Conservation (phyloP, 1,140 invertebrate species). For the Lepidurus packardi region DNA sequence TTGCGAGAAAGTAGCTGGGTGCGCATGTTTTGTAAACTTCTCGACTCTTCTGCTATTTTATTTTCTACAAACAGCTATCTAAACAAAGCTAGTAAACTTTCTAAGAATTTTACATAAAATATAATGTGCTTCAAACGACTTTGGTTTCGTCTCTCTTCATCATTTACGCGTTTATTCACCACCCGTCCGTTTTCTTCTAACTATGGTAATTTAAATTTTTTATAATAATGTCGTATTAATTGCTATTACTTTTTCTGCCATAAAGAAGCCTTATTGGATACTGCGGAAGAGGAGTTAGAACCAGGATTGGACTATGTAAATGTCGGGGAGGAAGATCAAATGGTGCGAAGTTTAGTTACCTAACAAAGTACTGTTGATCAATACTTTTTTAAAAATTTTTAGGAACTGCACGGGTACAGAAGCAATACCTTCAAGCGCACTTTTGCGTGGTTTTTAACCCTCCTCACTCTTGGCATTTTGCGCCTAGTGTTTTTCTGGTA, state of each 20-base stretch:
- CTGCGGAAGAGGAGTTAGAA: background rate
- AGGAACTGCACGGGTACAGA: background rate
- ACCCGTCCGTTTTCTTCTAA: background rate
- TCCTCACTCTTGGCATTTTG: background rate
- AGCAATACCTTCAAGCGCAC: background rate
- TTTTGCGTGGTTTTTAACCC: background rate
- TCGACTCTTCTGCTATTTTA: too few relatives aligned
- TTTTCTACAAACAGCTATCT: too few relatives aligned
- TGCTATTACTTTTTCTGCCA: too few relatives aligned
- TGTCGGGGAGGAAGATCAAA: constrained; percentile 30
- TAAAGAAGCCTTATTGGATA: background rate
- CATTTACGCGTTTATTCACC: background rate
- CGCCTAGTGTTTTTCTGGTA: background rate
- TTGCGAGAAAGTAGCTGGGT: too few relatives aligned
- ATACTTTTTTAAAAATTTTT: background rate
- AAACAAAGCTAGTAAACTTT: too few relatives aligned
- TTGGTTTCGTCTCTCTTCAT: background rate
- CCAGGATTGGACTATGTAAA: constrained; percentile 26
- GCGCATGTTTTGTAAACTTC: too few relatives aligned
- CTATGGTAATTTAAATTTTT: background rate
- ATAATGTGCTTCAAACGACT: background rate
- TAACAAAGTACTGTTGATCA: background rate
- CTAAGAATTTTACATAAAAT: background rate
- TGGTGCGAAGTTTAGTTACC: constrained; percentile 21
- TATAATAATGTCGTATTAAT: background rate